Conservation (phyloP, 2,888 invertebrate species). For the Synergus gifuensis region DNA sequence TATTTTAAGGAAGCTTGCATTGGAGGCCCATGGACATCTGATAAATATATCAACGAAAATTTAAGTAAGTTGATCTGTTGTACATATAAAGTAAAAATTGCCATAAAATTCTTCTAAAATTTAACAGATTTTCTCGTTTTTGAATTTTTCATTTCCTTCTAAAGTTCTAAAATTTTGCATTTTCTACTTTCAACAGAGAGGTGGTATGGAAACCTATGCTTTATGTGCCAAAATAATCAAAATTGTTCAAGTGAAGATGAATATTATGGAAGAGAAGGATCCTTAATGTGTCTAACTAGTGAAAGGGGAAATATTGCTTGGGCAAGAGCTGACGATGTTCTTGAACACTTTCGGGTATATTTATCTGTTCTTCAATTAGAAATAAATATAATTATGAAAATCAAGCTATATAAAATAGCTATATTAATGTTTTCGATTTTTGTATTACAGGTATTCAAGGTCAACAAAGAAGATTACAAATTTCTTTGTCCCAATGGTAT, state of each 20-base stretch:
- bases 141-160: too few species aligned
- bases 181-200: constrained; percentile 75
- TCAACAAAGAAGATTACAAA: constrained; percentile 79
- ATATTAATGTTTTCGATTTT: not conserved
- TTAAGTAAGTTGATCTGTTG: constrained; percentile 81
- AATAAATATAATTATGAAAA: not conserved
- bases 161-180: too few species aligned
- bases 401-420: not conserved
- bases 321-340: constrained; percentile 86
- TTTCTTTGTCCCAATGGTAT: constrained; percentile 89
- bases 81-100: not conserved
- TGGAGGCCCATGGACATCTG: constrained; percentile 90
- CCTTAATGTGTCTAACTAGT: constrained; percentile 88
- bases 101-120: too few species aligned
- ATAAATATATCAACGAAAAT: constrained; percentile 81
- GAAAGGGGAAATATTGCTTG: constrained; percentile 90
- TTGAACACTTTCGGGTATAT: constrained; percentile 83
- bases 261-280: constrained; percentile 91
- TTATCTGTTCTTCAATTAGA: not conserved
- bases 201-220: constrained; percentile 86
- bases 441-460: constrained; percentile 19
- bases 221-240: constrained; percentile 83
- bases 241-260: constrained; percentile 85
- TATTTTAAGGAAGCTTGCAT: constrained; percentile 91
- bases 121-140: constrained; percentile 21